Evolutionary conservation across 2,888 invertebrate species (phyloP).

Genomic region (Lamellibrachia columna): DNA sequence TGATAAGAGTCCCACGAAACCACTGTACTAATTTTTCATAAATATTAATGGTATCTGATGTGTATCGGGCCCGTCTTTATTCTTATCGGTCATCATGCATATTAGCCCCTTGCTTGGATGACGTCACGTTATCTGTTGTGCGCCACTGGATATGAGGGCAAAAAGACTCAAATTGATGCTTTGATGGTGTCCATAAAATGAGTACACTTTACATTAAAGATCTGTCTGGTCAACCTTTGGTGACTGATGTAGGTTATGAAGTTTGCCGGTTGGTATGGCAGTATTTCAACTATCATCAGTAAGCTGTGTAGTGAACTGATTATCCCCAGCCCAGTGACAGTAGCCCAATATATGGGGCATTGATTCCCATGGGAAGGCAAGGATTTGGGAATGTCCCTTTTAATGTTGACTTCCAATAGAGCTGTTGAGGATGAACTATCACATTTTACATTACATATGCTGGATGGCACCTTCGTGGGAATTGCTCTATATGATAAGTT

Average conservation of each 20-base stretch:
- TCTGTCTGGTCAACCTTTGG: background rate
- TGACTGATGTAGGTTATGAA: background rate
- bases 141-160: background rate
- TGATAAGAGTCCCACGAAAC: background rate
- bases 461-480: too few relatives aligned
- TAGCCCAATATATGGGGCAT: background rate
- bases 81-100: background rate
- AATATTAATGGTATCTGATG: slow-evolving; percentile 5
- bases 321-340: background rate
- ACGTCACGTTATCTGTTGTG: background rate
- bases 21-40: slow-evolving; percentile 6
- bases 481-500: too few relatives aligned
- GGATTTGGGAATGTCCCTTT: too few relatives aligned
- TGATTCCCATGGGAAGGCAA: background rate
- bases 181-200: slow-evolving; percentile 1
- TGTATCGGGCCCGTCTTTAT: background rate
- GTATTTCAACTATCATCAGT: background rate
- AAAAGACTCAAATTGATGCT: background rate
- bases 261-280: background rate
- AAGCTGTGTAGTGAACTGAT: background rate
- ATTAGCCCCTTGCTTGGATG: background rate
- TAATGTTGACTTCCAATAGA: too few relatives aligned
- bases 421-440: too few relatives aligned
- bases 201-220: background rate
- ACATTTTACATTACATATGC: too few relatives aligned